Conservation (phyloP, 1,140 invertebrate genomes). For the Holcopasites calliopsidis region DNA sequence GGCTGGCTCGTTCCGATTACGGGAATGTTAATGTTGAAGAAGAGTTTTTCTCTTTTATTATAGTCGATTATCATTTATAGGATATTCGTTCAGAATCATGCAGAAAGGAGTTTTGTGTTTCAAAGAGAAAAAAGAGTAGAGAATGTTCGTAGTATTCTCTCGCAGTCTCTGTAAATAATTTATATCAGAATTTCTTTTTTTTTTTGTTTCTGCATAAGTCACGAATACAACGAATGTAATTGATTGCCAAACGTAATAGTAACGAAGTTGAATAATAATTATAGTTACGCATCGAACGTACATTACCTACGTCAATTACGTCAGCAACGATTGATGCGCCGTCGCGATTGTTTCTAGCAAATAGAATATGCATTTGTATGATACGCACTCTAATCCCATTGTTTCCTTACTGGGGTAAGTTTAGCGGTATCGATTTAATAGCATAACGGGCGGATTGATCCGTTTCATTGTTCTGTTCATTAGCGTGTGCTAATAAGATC, state of each 20-base stretch:
- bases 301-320: background rate
- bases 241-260: background rate
- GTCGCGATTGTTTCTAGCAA: background rate
- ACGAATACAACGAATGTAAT: too few relatives aligned
- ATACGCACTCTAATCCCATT: slow-evolving; percentile 28
- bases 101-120: too few relatives aligned
- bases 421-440: slow-evolving; percentile 25
- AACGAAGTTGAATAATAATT: background rate
- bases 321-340: background rate
- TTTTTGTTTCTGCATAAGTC: too few relatives aligned
- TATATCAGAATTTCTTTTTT: too few relatives aligned
- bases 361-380: slow-evolving; percentile 4
- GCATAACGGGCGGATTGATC: slow-evolving; percentile 48
- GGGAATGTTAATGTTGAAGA: background rate
- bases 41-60: too few relatives aligned
- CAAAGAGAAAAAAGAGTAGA: too few relatives aligned
- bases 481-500: slow-evolving; percentile 47
- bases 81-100: too few relatives aligned
- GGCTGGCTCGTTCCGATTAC: background rate
- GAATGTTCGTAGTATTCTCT: too few relatives aligned
- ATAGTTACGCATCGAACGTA: too few relatives aligned
- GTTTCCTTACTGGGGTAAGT: slow-evolving; percentile 29
- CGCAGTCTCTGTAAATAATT: too few relatives aligned
- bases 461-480: slow-evolving; percentile 56
- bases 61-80: too few relatives aligned